Conservation (phyloP, 2,888 invertebrate species). For the Sinhomidia bicolor region DNA sequence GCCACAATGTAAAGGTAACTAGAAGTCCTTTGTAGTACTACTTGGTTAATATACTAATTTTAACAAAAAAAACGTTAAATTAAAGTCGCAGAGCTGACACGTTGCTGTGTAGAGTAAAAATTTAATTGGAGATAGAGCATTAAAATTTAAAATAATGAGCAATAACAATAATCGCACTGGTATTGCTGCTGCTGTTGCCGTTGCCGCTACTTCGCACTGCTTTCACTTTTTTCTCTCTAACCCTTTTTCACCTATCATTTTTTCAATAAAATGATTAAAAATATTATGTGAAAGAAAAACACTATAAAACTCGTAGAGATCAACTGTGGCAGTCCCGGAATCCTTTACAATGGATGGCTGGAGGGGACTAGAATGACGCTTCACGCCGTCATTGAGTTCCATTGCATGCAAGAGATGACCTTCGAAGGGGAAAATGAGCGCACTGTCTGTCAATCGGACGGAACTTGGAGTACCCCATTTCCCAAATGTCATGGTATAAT, state of each 20-base stretch:
- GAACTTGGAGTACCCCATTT: conserved; percentile 83
- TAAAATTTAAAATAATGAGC: neutral
- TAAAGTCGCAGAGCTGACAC: conserved; percentile 67
- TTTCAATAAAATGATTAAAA: conserved; percentile 36
- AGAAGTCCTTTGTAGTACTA: too few relatives aligned
- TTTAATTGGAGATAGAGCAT: conserved; percentile 18
- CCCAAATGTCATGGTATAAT: conserved; percentile 83
- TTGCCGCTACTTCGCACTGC: conserved; percentile 38
- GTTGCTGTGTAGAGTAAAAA: neutral
- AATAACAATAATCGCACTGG: conserved; percentile 15
- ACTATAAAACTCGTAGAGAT: conserved; percentile 82
- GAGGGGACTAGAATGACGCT: conserved; percentile 83
- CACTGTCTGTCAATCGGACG: conserved; percentile 83
- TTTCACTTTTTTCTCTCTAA: conserved; percentile 13
- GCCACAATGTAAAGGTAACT: conserved; percentile 93
- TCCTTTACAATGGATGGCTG: conserved; percentile 84
- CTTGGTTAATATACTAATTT: neutral
- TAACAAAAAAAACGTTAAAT: neutral
- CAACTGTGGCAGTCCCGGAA: conserved; percentile 84
- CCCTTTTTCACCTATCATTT: conserved; percentile 19
- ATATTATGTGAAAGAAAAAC: neutral
- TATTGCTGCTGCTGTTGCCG: neutral
- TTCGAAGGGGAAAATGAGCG: conserved; percentile 82
- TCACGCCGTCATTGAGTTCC: conserved; percentile 83
- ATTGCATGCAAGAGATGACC: conserved; percentile 83